Conservation (phyloP, 2,113 vertebrate genomes). For the Urocolius indicus region DNA sequence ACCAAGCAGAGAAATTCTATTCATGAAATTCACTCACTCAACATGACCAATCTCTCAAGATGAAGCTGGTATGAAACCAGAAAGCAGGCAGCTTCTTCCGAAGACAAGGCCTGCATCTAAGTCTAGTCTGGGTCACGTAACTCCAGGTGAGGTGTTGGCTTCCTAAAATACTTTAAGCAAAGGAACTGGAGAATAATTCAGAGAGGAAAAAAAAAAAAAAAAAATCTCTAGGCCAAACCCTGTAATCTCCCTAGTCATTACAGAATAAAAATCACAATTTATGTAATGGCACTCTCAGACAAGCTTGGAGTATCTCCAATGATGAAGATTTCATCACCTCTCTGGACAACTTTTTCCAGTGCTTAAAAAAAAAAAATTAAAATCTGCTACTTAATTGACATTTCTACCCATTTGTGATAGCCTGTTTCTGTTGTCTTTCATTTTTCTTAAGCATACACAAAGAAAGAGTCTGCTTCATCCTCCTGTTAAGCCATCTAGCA, state of each 20-base stretch:
- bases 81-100: background rate
- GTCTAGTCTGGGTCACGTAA: rapidly evolving
- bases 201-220: no score
- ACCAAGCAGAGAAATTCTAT: background rate
- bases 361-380: background rate
- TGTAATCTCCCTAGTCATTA: background rate
- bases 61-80: background rate
- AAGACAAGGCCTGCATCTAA: background rate
- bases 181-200: background rate
- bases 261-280: rapidly evolving
- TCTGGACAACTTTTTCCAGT: background rate
- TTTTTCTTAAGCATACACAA: background rate
- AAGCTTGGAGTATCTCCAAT: background rate
- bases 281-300: rapidly evolving
- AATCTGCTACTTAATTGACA: background rate
- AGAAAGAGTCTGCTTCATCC: background rate
- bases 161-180: background rate
- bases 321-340: background rate
- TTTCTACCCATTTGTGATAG: background rate
- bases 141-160: background rate
- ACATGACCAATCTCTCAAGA: background rate
- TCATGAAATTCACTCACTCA: background rate
- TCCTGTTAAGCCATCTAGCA: background rate
- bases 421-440: background rate
- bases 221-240: background rate